A percentile compares a stretch with the other conserved stretches of the same genome.
phyloP scores from a whole-genome alignment of 30 jellyfish, hydroid and myxozoan species.

The Hydractinia symbiolongicarpus region DNA sequence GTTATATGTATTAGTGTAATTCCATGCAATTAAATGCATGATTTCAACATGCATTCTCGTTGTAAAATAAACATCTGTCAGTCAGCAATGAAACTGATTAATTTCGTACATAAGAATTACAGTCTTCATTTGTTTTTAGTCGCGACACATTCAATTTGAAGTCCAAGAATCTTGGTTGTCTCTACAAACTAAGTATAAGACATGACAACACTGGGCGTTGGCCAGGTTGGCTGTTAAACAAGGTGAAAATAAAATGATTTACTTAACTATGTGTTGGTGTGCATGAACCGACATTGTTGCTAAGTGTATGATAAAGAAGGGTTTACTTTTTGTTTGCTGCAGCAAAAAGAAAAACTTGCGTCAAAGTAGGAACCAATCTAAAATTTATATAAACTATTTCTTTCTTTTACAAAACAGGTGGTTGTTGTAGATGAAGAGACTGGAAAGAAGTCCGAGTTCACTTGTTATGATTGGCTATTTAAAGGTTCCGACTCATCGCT shows the following conservation, averaged over 20 bases:
- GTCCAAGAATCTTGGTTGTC: slow-evolving; percentile 47
- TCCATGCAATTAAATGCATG: no score
- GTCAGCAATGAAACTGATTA: background rate
- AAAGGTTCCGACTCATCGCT: slow-evolving; percentile 39
- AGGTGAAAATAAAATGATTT: no score
- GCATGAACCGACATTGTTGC: no score
- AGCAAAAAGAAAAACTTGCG: no score
- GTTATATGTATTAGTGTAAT: no score
- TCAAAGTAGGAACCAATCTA: no score
- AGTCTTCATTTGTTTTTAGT: slow-evolving; percentile 15
- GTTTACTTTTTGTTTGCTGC: no score
- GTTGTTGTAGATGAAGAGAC: slow-evolving; percentile 30
- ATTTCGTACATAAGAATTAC: no score
- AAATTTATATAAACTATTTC: background rate
- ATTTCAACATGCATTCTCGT: no score
- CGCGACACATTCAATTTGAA: slow-evolving; percentile 43
- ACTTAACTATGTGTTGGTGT: no score
- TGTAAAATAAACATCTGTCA: background rate
- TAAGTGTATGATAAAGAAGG: no score
- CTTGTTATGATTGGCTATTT: slow-evolving; percentile 66
- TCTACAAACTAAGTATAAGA: slow-evolving; percentile 45
- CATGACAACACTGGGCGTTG: slow-evolving; percentile 74
- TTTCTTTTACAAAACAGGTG: slow-evolving; percentile 4
- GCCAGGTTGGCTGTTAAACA: slow-evolving; percentile 71
- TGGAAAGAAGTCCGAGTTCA: slow-evolving; percentile 29